Conservation (phyloP, 2,797 vertebrate genomes). For the Phrynocephalus guinanensis region DNA sequence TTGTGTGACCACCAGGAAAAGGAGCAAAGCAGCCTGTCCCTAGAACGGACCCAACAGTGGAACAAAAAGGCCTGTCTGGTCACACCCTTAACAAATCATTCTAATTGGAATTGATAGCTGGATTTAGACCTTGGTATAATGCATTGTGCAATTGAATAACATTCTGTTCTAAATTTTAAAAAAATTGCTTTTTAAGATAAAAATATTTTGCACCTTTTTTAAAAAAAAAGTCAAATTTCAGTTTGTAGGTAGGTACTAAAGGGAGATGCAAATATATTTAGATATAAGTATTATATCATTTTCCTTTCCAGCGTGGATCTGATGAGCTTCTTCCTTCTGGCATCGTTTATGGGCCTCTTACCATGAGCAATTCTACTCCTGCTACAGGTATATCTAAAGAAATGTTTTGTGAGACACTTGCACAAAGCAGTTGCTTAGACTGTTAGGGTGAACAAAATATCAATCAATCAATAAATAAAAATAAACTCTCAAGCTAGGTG, state of each 20-base stretch:
- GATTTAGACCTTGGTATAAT: neutral
- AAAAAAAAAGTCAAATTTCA: neutral
- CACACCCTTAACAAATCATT: too few relatives aligned
- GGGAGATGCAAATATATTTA: constrained; percentile 1
- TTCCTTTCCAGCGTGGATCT: constrained; percentile 81
- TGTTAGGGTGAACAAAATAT: too few relatives aligned
- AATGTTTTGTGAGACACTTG: constrained; percentile 4
- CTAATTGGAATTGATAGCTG: too few relatives aligned
- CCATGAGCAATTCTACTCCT: constrained; percentile 83
- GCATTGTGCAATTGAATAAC: neutral
- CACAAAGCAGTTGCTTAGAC: neutral
- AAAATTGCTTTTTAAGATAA: neutral
- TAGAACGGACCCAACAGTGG: too few relatives aligned
- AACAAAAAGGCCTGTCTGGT: too few relatives aligned
- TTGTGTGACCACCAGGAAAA: too few relatives aligned
- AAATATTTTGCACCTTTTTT: neutral
- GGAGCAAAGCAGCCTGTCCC: too few relatives aligned
- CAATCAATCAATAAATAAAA: neutral
- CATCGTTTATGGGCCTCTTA: constrained; percentile 75
- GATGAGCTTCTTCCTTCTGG: constrained; percentile 79
- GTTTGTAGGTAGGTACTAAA: neutral
- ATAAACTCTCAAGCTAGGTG: neutral
- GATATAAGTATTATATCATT: constrained; percentile 3
- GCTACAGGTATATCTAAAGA: constrained; percentile 78
- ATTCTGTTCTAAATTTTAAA: neutral